Evolutionary conservation across 2,113 vertebrate genomes (phyloP).

Genomic region (Planiliza haematocheilus): DNA sequence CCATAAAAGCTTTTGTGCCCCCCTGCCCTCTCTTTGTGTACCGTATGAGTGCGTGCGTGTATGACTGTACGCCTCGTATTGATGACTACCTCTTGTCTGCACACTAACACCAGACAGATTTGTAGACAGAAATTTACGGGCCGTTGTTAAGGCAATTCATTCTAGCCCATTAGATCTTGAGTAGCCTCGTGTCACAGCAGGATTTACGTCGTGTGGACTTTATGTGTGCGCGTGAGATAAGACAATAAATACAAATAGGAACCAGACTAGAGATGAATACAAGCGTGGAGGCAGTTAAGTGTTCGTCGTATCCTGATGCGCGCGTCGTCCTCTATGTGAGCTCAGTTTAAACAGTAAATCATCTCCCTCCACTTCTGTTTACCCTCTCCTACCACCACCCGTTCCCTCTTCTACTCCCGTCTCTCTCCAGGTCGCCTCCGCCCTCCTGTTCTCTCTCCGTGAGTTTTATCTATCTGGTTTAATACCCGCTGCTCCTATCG

Average conservation of each 20-base stretch:
- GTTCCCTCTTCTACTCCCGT: slow-evolving; percentile 5
- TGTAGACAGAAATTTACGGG: slow-evolving; percentile 55
- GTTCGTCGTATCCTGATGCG: background rate
- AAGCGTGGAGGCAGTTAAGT: background rate
- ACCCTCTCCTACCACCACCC: background rate
- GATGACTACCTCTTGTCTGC: slow-evolving; percentile 32
- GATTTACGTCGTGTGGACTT: slow-evolving; percentile 22
- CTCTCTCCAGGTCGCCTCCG: slow-evolving; percentile 8
- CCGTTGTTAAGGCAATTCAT: slow-evolving; percentile 66
- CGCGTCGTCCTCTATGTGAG: slow-evolving; percentile 20
- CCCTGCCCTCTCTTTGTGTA: slow-evolving; percentile 41
- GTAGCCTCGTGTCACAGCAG: slow-evolving; percentile 34
- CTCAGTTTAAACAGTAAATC: slow-evolving; percentile 34
- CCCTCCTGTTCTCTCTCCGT: slow-evolving; percentile 1
- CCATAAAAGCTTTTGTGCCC: slow-evolving; percentile 22
- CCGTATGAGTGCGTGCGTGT: slow-evolving; percentile 28
- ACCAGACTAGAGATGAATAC: slow-evolving; percentile 2
- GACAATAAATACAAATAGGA: slow-evolving; percentile 14
- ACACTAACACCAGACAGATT: slow-evolving; percentile 29
- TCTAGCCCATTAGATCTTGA: slow-evolving; percentile 70
- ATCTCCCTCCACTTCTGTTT: slow-evolving; percentile 17
- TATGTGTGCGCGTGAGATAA: slow-evolving; percentile 27
- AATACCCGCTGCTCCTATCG: slow-evolving; percentile 36
- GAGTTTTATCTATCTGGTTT: slow-evolving; percentile 24
- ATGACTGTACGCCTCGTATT: slow-evolving; percentile 28